Base-by-base conservation (phyloP, 1,140 invertebrate species). In the Pomacea maculata region DNA sequence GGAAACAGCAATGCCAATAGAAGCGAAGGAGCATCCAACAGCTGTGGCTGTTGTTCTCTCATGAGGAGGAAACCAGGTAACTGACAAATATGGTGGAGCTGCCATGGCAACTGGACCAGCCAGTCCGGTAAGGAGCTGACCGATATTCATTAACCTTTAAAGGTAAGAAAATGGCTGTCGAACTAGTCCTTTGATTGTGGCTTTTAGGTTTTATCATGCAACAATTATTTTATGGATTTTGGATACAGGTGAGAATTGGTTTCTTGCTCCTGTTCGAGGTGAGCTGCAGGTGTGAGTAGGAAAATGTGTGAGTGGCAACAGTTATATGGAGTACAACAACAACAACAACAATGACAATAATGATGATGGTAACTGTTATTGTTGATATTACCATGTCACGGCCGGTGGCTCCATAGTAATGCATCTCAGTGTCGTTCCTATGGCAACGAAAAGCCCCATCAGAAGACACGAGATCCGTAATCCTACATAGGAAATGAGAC, bases 41-140 rank as follows among this genome's bases (percentile, higher is more conserved):
- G 86, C 85, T 70, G 88, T 89, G 11, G 90, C 87, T 34, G 87
- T 87, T 12, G 88, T 89, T 77, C 90, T 80, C 77, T 91, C 85
- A 45, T 86, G 34, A 1, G 86, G 82, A 8, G 90, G 90, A 82
- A 91, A 91, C 91, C 91, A 91, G 1, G 83, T 70, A 25, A 87
- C 80, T 3, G 91, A 91, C 3, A 92, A 21, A n/a, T 86, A 83
- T 11, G 89, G 81, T 5, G 88, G 86, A 6, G 86, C 89, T 15
- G 86, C 85, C 81, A 90, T 86, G 17, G 87, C 82, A 71, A 90
- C 85, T 9, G 88, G 86, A 12, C 88, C 88, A 73, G 86, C 86
- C 21, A 89, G 80, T 8, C 91, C 91, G 80, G 89, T 88, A 17
- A 91, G 64, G 19, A 91, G 75, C 67, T 87, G 85, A 21, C 87